These are phyloP conservation scores for Diarsia mendica DNA, from an alignment of 2,888 invertebrate species.

Conservation along the genomic window DNA sequence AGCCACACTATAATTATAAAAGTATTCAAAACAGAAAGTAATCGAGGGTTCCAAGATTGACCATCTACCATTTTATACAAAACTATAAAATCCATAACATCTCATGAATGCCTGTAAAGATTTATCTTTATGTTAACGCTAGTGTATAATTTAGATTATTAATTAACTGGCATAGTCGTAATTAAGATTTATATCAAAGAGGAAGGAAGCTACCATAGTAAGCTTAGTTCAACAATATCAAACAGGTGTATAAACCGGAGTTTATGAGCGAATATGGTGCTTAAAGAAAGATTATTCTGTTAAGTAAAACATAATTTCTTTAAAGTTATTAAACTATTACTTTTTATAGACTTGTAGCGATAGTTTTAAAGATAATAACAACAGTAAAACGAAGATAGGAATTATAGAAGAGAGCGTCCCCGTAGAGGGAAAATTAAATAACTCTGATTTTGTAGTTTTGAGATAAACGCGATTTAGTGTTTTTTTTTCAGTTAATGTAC, in stretches of 20 bases:
- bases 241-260: no score
- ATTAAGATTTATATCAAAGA: slow-evolving; percentile 23
- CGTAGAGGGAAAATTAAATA: no score
- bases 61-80: slow-evolving; percentile 16
- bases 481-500: no score
- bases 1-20: neutral
- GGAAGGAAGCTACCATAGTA: slow-evolving; percentile 29
- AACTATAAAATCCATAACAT: neutral
- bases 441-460: no score
- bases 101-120: neutral
- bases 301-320: neutral
- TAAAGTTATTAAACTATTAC: no score
- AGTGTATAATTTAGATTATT: slow-evolving; percentile 21
- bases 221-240: neutral
- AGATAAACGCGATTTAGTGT: no score
- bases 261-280: neutral
- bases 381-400: neutral
- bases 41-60: neutral
- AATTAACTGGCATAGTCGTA: slow-evolving; percentile 1
- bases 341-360: neutral
- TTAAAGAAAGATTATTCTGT: neutral
- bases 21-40: neutral
- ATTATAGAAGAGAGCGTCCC: no score
- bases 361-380: slow-evolving; percentile 1
- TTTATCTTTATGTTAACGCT: neutral